Percentiles rank a stretch among this genome's conserved stretches.
Evolutionary conservation across 2,797 vertebrate genomes (phyloP).

Genomic region (Myotis vivesi): DNA sequence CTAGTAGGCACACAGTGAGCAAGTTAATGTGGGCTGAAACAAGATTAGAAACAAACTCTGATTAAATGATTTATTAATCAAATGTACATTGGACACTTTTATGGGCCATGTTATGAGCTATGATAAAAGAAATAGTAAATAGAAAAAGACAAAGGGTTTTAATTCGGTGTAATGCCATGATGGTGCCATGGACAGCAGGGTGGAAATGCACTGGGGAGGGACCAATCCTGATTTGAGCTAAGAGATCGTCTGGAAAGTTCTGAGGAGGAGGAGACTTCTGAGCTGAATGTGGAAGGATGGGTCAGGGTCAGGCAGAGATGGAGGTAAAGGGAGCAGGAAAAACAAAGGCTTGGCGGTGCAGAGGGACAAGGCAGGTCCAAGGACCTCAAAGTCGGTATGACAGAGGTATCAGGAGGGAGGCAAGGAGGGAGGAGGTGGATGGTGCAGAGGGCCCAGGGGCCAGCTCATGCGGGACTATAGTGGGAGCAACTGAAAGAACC

Average conservation of each 20-base stretch:
- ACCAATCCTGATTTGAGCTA: neutral
- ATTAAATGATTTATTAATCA: neutral
- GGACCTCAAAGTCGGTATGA: neutral
- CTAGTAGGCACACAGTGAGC: neutral
- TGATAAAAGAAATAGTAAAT: neutral
- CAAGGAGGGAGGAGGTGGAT: no score
- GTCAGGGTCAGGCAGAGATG: neutral
- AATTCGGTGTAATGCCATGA: accelerated
- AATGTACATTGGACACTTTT: neutral
- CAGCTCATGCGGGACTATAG: neutral
- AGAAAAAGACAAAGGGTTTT: neutral
- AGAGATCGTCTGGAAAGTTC: neutral
- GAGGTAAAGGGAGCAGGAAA: neutral
- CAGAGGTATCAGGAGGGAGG: accelerated
- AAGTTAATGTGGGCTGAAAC: neutral
- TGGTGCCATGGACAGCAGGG: neutral
- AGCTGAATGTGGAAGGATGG: neutral
- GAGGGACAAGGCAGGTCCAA: accelerated
- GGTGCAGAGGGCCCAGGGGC: neutral
- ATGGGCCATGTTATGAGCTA: neutral
- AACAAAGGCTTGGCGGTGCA: neutral
- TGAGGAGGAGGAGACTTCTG: neutral
- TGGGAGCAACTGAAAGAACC: neutral
- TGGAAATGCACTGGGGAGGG: neutral
- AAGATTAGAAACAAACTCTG: neutral